phyloP scores from a whole-genome alignment of 2,888 invertebrate species.

The Physocephala rufipes region DNA sequence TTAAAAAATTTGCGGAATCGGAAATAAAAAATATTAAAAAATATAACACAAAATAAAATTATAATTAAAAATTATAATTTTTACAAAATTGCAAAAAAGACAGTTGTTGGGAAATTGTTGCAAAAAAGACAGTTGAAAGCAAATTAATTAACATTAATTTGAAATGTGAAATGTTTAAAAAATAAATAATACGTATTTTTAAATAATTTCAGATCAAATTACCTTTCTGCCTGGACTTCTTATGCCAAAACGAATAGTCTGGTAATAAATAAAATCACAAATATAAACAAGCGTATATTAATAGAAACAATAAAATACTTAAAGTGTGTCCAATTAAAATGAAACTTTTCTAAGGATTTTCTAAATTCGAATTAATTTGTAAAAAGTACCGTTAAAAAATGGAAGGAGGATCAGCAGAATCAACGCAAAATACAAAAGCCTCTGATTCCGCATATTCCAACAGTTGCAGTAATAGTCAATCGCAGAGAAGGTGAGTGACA shows the following conservation, averaged over 20 bases:
- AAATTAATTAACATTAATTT: too few relatives aligned
- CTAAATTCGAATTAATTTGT: not conserved
- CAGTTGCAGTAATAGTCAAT: slow-evolving; percentile 84
- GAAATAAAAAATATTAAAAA: not conserved
- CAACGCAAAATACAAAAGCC: slow-evolving; percentile 65
- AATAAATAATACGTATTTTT: too few relatives aligned
- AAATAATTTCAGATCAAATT: too few relatives aligned
- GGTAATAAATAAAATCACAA: too few relatives aligned
- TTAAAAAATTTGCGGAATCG: not conserved
- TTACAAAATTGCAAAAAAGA: not conserved
- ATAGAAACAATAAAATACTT: slow-evolving; percentile 22
- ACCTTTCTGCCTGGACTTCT: too few relatives aligned
- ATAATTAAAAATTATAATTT: not conserved
- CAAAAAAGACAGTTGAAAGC: too few relatives aligned
- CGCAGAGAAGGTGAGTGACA: slow-evolving; percentile 75
- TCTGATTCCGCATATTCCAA: slow-evolving; percentile 85
- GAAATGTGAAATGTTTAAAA: too few relatives aligned
- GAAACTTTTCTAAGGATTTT: not conserved
- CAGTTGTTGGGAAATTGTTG: too few relatives aligned
- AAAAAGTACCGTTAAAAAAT: slow-evolving; percentile 47
- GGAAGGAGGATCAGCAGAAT: slow-evolving; percentile 62
- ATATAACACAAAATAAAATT: not conserved
- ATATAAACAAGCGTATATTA: slow-evolving; percentile 1
- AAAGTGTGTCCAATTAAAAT: not conserved
- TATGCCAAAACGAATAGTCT: too few relatives aligned